These are phyloP conservation scores for Fulmarus glacialis DNA, from an alignment of 2,113 vertebrate genomes.

Conservation along the genomic window DNA sequence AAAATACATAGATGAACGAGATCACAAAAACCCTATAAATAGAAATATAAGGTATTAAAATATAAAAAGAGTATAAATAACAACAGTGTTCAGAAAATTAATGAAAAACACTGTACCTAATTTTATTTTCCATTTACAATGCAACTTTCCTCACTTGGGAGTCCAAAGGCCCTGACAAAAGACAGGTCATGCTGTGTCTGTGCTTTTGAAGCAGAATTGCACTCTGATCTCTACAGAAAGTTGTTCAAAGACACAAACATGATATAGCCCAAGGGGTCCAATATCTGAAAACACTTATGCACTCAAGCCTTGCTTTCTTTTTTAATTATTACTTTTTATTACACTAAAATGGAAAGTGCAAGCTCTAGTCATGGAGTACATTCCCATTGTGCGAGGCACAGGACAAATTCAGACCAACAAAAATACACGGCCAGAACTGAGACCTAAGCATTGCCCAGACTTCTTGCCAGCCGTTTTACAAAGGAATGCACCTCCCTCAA, in stretches of 20 bases:
- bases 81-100: not conserved
- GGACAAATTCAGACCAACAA: not conserved
- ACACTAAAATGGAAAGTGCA: not conserved
- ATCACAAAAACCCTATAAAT: not conserved
- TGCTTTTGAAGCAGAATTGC: not conserved
- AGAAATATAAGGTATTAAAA: not conserved
- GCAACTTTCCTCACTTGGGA: not conserved
- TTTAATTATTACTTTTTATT: not conserved
- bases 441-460: not conserved
- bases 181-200: not conserved
- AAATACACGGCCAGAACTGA: not conserved
- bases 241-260: not conserved
- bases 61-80: not conserved
- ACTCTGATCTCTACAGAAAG: not conserved
- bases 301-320: not conserved
- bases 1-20: not conserved
- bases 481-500: constrained; percentile 5
- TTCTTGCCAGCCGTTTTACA: not conserved
- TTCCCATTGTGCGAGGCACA: not conserved
- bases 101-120: not conserved
- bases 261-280: not conserved
- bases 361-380: not conserved
- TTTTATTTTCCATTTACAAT: not conserved
- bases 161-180: not conserved
- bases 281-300: not conserved